Percentiles rank a stretch among this genome's conserved stretches.
Evolutionary conservation across 1,140 invertebrate genomes (phyloP).

Genomic region (Thaumatotibia leucotreta): DNA sequence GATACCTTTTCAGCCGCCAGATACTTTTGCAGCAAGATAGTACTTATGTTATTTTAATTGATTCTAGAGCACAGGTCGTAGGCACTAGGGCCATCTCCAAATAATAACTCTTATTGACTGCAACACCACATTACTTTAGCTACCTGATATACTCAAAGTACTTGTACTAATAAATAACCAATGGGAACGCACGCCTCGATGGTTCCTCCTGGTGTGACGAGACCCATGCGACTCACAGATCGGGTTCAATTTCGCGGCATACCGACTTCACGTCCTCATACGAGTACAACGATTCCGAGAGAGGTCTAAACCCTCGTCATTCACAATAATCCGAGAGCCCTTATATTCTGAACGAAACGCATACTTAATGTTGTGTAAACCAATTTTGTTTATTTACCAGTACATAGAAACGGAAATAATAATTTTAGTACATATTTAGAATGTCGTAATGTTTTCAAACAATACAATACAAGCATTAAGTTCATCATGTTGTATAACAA

Average conservation of each 20-base stretch:
- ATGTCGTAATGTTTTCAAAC: neutral
- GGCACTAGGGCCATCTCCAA: too few species aligned
- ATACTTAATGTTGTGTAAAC: neutral
- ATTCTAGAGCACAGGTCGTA: too few species aligned
- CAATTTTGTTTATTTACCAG: neutral
- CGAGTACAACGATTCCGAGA: neutral
- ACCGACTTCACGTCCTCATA: neutral
- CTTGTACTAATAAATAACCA: too few species aligned
- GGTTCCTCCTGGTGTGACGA: neutral
- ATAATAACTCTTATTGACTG: too few species aligned
- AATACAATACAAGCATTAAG: neutral
- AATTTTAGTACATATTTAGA: neutral
- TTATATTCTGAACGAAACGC: neutral
- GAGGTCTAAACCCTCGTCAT: neutral
- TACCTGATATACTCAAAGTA: too few species aligned
- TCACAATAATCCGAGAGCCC: neutral
- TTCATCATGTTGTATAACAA: neutral
- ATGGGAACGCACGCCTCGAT: neutral
- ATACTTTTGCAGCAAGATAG: too few species aligned
- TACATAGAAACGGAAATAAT: neutral
- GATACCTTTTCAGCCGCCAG: too few species aligned
- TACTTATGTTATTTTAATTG: too few species aligned
- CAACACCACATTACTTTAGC: too few species aligned
- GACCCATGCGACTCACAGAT: neutral
- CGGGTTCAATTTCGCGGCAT: neutral